Percentiles rank a stretch among this genome's conserved stretches.
Conservation (phyloP, 2,113 vertebrate species). For the Rostratula benghalensis region DNA sequence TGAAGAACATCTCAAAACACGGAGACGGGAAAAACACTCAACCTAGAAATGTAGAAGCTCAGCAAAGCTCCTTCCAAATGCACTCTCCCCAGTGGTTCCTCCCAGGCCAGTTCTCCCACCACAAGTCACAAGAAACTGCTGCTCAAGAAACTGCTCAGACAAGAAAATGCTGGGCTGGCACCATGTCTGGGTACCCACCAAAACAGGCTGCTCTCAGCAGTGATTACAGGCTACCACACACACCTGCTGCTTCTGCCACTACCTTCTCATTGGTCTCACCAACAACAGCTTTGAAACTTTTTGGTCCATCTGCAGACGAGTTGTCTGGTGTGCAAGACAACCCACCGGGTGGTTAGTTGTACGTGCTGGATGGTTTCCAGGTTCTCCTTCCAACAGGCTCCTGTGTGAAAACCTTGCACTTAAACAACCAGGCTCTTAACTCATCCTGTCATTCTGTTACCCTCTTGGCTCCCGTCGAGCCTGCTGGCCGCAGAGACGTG, state of each 20-base stretch:
- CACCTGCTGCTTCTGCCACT: background rate
- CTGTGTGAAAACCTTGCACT: background rate
- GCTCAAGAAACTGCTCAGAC: background rate
- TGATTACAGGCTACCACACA: background rate
- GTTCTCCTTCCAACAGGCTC: background rate
- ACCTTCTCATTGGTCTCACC: background rate
- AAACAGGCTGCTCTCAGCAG: background rate
- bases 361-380: background rate
- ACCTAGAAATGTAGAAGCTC: background rate
- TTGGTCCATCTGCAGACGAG: rapidly evolving
- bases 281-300: background rate
- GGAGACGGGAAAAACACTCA: background rate
- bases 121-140: background rate
- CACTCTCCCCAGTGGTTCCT: background rate
- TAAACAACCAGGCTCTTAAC: background rate
- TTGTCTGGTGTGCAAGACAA: background rate
- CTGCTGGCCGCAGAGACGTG: background rate
- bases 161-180: background rate
- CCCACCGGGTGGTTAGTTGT: background rate
- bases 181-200: background rate
- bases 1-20: background rate
- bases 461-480: background rate
- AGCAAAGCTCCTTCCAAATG: background rate
- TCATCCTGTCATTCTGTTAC: background rate
- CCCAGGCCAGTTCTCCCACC: background rate